Conservation (phyloP, 2,113 vertebrate species). For the Trematomus loennbergii region DNA sequence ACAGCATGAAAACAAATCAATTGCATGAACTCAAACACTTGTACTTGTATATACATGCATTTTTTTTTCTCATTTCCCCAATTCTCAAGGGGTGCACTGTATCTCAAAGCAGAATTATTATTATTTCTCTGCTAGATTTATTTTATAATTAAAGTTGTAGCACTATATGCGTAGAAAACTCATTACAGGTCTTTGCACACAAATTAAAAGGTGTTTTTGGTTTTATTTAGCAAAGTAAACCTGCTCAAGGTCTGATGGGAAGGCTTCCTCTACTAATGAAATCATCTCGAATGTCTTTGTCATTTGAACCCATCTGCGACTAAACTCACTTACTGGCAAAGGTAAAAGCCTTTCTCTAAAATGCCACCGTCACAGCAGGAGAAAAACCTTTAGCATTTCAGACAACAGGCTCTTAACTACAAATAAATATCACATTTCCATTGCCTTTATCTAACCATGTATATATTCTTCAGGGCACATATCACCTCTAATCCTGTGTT, state of each 20-base stretch:
- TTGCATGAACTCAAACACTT: slow-evolving; percentile 5
- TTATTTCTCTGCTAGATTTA: neutral
- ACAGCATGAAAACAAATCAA: slow-evolving; percentile 18
- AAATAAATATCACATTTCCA: slow-evolving; percentile 53
- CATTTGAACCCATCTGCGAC: slow-evolving; percentile 52
- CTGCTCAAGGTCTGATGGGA: slow-evolving; percentile 29
- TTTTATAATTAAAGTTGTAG: neutral
- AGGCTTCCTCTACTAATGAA: slow-evolving; percentile 52
- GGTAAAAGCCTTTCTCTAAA: slow-evolving; percentile 64
- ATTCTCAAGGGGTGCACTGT: neutral
- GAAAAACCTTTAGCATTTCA: slow-evolving; percentile 62
- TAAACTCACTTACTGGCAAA: slow-evolving; percentile 68
- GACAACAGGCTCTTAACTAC: slow-evolving; percentile 54
- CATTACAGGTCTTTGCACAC: neutral
- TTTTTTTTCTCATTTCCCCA: slow-evolving; percentile 10
- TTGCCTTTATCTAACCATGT: neutral
- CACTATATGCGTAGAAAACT: neutral
- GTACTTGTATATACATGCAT: neutral
- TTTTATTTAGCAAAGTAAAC: slow-evolving; percentile 10
- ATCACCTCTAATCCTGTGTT: neutral
- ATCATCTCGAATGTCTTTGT: slow-evolving; percentile 69
- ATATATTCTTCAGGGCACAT: slow-evolving; percentile 40
- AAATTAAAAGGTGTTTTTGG: neutral
- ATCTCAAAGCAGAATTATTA: neutral
- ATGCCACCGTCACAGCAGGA: slow-evolving; percentile 59